These are phyloP conservation scores for Campaea margaritaria DNA, from an alignment of 2,888 invertebrate genomes.

Conservation along the genomic window DNA sequence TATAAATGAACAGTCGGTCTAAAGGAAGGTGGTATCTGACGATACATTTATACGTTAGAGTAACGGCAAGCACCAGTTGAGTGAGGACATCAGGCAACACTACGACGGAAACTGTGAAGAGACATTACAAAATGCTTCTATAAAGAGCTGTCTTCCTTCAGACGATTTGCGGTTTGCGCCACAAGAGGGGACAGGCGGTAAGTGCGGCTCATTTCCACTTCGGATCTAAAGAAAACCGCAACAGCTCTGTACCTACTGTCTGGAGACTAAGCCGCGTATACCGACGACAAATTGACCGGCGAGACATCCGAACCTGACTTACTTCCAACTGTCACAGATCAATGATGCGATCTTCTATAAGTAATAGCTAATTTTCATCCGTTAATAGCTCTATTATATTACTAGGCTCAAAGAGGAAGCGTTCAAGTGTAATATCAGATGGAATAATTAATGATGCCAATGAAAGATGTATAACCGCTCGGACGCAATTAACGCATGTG, in stretches of 20 bases:
- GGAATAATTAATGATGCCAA: constrained; percentile 44
- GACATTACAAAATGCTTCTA: constrained; percentile 61
- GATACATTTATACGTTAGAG: constrained; percentile 45
- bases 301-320: constrained; percentile 10
- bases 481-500: constrained; percentile 51
- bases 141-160: constrained; percentile 61
- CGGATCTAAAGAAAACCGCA: constrained; percentile 72
- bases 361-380: constrained; percentile 21
- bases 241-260: constrained; percentile 52
- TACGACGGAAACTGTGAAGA: constrained; percentile 57
- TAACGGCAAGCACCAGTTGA: constrained; percentile 74
- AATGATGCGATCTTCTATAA: neutral
- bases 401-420: constrained; percentile 36
- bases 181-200: constrained; percentile 62
- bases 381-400: constrained; percentile 28
- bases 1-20: constrained; percentile 1
- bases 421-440: constrained; percentile 42
- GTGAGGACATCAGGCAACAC: constrained; percentile 64
- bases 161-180: constrained; percentile 71
- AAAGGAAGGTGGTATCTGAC: constrained; percentile 2
- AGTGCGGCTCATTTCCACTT: constrained; percentile 75
- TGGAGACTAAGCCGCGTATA: constrained; percentile 47
- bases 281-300: constrained; percentile 21
- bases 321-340: constrained; percentile 1
- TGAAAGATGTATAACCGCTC: constrained; percentile 50